Conservation (phyloP, 2,888 invertebrate genomes). For the Diaprepes abbreviatus region DNA sequence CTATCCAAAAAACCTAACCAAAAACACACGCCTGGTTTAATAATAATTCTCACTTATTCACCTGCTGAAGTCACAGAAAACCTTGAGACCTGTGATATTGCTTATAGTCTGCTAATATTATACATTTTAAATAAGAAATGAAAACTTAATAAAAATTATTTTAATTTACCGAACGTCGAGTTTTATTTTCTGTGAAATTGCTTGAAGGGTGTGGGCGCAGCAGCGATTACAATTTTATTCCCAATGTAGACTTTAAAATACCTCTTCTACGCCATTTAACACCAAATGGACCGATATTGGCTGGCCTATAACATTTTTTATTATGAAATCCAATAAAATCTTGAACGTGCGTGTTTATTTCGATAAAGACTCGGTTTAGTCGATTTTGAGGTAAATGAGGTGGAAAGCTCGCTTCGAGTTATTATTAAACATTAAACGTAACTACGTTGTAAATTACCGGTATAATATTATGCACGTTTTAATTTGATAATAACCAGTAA, state of each 20-base stretch:
- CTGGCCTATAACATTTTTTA: slow-evolving; percentile 31
- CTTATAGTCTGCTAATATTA: too few relatives aligned
- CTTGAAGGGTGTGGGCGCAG: slow-evolving; percentile 11
- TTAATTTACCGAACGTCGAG: slow-evolving; percentile 12
- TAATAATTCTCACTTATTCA: too few relatives aligned
- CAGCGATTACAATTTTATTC: slow-evolving; percentile 11
- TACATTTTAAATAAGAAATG: too few relatives aligned
- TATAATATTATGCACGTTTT: not conserved
- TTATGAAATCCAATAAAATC: slow-evolving; percentile 39
- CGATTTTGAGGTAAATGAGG: slow-evolving; percentile 32
- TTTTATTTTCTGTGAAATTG: slow-evolving; percentile 46
- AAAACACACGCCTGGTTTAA: too few relatives aligned
- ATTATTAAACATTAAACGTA: not conserved
- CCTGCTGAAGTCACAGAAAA: too few relatives aligned
- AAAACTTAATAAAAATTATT: too few relatives aligned
- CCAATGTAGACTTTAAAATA: slow-evolving; percentile 47
- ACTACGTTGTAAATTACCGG: not conserved
- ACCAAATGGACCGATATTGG: slow-evolving; percentile 37
- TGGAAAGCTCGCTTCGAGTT: slow-evolving; percentile 15
- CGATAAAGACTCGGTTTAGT: slow-evolving; percentile 20
- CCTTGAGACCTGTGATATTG: too few relatives aligned
- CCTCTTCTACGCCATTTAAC: slow-evolving; percentile 45
- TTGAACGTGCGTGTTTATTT: slow-evolving; percentile 36
- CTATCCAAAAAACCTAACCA: too few relatives aligned
- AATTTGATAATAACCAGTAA: slow-evolving; percentile 11